A percentile compares a stretch with the other conserved stretches of the same genome.
Conservation (phyloP, 2,888 invertebrate species). For the Chloromyia formosa region DNA sequence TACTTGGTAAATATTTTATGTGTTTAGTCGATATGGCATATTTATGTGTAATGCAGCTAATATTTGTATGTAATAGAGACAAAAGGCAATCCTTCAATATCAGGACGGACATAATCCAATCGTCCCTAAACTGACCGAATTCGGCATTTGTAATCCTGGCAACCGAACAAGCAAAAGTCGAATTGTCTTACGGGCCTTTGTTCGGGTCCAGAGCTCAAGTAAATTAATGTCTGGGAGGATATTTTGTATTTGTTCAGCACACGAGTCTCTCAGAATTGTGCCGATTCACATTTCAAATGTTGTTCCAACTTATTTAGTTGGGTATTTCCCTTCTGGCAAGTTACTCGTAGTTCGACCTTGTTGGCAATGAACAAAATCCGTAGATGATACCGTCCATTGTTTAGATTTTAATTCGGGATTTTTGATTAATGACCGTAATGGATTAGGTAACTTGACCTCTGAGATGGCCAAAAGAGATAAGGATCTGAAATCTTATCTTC, state of each 20-base stretch:
- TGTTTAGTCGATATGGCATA: slow-evolving; percentile 3
- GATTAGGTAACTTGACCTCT: background rate
- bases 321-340: background rate
- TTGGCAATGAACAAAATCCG: background rate
- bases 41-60: slow-evolving; percentile 7
- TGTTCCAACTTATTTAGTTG: background rate
- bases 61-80: slow-evolving; percentile 10
- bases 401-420: background rate
- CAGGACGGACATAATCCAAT: background rate
- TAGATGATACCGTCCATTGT: background rate
- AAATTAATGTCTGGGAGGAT: background rate
- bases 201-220: background rate
- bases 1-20: slow-evolving; percentile 4
- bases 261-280: background rate
- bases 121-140: background rate
- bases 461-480: background rate
- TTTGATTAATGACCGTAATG: background rate
- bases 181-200: background rate
- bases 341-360: background rate
- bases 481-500: too few relatives aligned
- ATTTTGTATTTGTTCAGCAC: background rate
- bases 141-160: background rate
- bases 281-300: background rate
- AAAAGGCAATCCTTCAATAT: slow-evolving; percentile 10
- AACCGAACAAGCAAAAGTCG: background rate